Evolutionary conservation across 2,888 invertebrate genomes (phyloP), one percentile per base, ranked within the genome.

Genomic region (Diplolepis rosae): DNA sequence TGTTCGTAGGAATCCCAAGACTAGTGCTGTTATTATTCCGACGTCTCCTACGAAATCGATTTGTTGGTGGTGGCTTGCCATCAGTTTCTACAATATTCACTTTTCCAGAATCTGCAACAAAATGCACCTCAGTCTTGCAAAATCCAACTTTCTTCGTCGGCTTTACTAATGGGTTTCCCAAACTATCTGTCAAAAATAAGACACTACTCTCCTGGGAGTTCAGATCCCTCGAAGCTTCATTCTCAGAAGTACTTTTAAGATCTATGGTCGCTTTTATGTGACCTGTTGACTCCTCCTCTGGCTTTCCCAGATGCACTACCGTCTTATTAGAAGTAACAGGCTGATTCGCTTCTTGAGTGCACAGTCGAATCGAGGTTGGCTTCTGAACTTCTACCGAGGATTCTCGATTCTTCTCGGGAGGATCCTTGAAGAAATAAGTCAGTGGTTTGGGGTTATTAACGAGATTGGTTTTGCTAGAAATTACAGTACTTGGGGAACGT

Each of bases 31-130:
- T 69, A 18, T 28, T 51, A 72, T 90, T 91, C 81, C 92, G 90
- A 79, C 93, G 91, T 77, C 94, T 90, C 82, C 94, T 91, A 75
- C 95, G 91, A 85, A 95, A 95, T 85, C 95, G 94, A 84, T 94
- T 94, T 0, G 94, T 94, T 4, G 96, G 95, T 9, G 95, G 95
- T 52, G 96, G 96, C 86, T 96, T 96, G 75, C 94, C 95, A 87
- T 95, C 95, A 0, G 96, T 96, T 84, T 95, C 95, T 35, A 96
- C 95, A 71, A 96, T 95, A 84, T 96, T 95, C 0, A 96, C 95
- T 81, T 93, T 93, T 0, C 96, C 96, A 1, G 95, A 94, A 85
- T 96, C 96, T 15, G 95, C 94, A 0, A 95, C 94, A 86, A 96
- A 96, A 87, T 96, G 96, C 28, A 96, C 93, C 89, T 96, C 96